These are phyloP conservation scores for Cheirogaleus major DNA, from an alignment of 2,797 vertebrate species.

Conservation along the genomic window DNA sequence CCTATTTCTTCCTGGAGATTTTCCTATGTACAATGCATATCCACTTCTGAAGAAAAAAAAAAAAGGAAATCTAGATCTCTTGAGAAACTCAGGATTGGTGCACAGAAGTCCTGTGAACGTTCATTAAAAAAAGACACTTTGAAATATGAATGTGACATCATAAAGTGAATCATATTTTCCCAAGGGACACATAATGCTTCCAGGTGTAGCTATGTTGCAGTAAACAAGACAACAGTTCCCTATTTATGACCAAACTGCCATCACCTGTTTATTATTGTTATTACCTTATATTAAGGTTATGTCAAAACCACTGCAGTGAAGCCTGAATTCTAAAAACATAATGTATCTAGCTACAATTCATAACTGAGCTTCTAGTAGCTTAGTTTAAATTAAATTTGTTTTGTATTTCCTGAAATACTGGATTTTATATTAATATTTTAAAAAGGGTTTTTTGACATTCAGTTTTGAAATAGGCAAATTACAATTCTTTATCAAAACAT, in stretches of 20 bases:
- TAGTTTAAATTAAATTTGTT: constrained; percentile 11
- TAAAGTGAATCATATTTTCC: constrained; percentile 22
- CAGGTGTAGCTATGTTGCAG: background rate
- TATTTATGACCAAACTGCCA: background rate
- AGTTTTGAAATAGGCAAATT: constrained; percentile 54
- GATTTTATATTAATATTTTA: constrained; percentile 45
- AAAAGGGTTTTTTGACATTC: background rate
- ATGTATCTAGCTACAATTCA: background rate
- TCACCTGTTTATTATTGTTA: background rate
- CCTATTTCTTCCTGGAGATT: background rate
- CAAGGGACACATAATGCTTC: background rate
- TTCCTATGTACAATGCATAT: background rate
- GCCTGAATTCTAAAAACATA: background rate
- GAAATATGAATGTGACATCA: constrained; percentile 13
- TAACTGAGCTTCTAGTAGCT: background rate
- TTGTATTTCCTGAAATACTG: constrained; percentile 2
- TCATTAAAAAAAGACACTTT: constrained; percentile 44
- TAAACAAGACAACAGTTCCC: background rate
- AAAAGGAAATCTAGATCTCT: background rate
- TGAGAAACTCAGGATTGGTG: background rate
- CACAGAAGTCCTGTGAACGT: background rate
- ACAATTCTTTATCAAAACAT: constrained; percentile 47
- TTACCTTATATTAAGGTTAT: background rate
- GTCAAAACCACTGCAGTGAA: background rate
- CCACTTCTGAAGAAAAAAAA: background rate